These are phyloP conservation scores for Ennomos erosarius DNA, from an alignment of 2,888 invertebrate species.

Conservation along the genomic window DNA sequence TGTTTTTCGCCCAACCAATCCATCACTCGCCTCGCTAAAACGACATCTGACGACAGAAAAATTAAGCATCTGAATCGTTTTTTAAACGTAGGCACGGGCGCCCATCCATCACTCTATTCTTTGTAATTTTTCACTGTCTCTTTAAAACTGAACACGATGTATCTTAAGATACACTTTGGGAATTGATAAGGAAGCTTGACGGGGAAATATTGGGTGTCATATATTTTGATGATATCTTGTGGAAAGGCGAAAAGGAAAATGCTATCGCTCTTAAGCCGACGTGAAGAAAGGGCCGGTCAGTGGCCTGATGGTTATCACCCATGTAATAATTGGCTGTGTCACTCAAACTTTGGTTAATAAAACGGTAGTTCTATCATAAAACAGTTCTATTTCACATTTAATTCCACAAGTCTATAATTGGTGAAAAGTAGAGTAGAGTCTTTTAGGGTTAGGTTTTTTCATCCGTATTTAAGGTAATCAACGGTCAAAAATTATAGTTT, in stretches of 20 bases:
- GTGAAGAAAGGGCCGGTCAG: too few species aligned
- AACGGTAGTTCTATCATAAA: too few species aligned
- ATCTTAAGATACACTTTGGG: conserved; percentile 27
- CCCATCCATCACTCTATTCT: conserved; percentile 73
- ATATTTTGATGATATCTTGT: conserved; percentile 16
- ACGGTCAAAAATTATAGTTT: too few species aligned
- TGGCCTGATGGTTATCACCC: too few species aligned
- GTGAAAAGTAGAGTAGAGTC: too few species aligned
- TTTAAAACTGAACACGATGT: conserved; percentile 38
- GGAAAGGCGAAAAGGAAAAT: conserved; percentile 8
- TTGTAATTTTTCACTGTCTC: conserved; percentile 76
- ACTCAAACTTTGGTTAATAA: too few species aligned
- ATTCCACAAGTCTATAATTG: too few species aligned
- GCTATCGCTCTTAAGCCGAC: too few species aligned
- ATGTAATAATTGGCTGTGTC: too few species aligned
- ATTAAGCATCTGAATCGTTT: conserved; percentile 77
- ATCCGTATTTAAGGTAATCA: too few species aligned
- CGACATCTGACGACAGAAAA: conserved; percentile 75
- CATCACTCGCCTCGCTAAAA: conserved; percentile 58
- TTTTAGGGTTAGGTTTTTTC: too few species aligned
- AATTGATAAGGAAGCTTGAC: conserved; percentile 20
- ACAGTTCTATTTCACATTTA: too few species aligned
- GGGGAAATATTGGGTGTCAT: conserved; percentile 20
- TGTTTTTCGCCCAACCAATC: conserved; percentile 53
- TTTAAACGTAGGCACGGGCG: conserved; percentile 64